These are phyloP conservation scores for Drosophila baimaii DNA, from an alignment of 1,140 invertebrate genomes.

Conservation along the genomic window DNA sequence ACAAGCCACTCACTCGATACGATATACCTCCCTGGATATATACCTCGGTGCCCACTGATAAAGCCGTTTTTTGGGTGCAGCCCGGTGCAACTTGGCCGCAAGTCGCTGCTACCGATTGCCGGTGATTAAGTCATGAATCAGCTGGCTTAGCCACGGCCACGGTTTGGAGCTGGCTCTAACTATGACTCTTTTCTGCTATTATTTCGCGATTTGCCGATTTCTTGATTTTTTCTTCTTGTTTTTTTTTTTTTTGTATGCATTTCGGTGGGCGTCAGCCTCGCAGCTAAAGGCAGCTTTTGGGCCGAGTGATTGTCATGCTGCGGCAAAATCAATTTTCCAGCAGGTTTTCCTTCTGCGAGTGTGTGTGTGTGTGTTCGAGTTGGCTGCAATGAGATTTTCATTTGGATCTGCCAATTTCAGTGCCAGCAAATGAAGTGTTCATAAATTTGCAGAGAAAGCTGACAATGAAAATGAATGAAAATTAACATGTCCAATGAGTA, in stretches of 20 bases:
- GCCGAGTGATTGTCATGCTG: constrained; percentile 74
- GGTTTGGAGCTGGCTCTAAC: constrained; percentile 56
- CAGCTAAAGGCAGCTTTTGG: constrained; percentile 47
- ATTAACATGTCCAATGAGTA: constrained; percentile 30
- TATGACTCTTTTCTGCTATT: constrained; percentile 56
- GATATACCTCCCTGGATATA: constrained; percentile 18
- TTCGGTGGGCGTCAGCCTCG: constrained; percentile 74
- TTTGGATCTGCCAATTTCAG: constrained; percentile 19
- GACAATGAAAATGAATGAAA: constrained; percentile 49
- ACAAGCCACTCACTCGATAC: constrained; percentile 72
- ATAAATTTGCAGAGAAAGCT: constrained; percentile 57
- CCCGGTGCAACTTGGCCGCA: constrained; percentile 39
- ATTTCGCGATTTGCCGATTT: constrained; percentile 25
- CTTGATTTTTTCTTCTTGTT: constrained; percentile 9
- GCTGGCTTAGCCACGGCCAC: constrained; percentile 46
- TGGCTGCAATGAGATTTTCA: constrained; percentile 35
- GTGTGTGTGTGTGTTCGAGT: constrained; percentile 24
- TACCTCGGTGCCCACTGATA: constrained; percentile 51
- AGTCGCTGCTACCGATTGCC: constrained; percentile 71
- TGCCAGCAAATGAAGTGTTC: constrained; percentile 23
- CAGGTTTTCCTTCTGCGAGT: constrained; percentile 45
- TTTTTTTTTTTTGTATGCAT: background rate
- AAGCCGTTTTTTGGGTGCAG: constrained; percentile 75
- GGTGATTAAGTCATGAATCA: constrained; percentile 81
- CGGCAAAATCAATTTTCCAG: constrained; percentile 76